phyloP scores from a whole-genome alignment of 2,888 invertebrate species.

The Lissocephala sabroskyi region DNA sequence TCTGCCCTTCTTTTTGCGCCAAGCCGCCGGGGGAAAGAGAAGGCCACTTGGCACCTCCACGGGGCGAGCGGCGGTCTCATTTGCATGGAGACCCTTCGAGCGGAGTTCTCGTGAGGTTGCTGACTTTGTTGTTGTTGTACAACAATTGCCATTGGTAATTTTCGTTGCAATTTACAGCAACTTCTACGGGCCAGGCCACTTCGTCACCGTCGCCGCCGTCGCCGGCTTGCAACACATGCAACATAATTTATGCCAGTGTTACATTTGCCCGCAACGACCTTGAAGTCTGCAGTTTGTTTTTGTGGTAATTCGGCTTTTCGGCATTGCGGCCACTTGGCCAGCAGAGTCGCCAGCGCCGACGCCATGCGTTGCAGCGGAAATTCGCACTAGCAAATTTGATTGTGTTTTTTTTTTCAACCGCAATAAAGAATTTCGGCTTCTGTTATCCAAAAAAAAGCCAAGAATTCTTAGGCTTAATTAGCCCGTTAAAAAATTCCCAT shows the following conservation, averaged over 20 bases:
- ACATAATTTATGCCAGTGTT: conserved; percentile 60
- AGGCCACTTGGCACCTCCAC: neutral
- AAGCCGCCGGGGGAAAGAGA: no score
- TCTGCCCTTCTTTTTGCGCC: neutral
- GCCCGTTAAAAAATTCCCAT: no score
- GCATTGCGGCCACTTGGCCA: conserved; percentile 9
- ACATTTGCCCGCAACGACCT: conserved; percentile 58
- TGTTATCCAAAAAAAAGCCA: neutral
- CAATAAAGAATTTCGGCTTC: no score
- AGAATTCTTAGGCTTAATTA: neutral
- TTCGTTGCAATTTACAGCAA: conserved; percentile 8
- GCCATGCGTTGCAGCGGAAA: conserved; percentile 59
- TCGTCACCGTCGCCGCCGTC: conserved; percentile 13
- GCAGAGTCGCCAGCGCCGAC: neutral
- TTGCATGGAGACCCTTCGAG: conserved; percentile 27
- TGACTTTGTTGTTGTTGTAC: conserved; percentile 17
- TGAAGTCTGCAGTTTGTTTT: conserved; percentile 37
- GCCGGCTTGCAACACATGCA: conserved; percentile 33
- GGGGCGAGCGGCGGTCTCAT: conserved; percentile 1
- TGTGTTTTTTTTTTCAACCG: conserved; percentile 21
- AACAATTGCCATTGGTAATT: conserved; percentile 39
- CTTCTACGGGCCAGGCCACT: conserved; percentile 12
- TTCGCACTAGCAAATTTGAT: conserved; percentile 56
- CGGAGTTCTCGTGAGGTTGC: conserved; percentile 8
- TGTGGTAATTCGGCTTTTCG: conserved; percentile 21